Conservation (phyloP, 2,113 vertebrate genomes). For the Pundamilia nyererei region DNA sequence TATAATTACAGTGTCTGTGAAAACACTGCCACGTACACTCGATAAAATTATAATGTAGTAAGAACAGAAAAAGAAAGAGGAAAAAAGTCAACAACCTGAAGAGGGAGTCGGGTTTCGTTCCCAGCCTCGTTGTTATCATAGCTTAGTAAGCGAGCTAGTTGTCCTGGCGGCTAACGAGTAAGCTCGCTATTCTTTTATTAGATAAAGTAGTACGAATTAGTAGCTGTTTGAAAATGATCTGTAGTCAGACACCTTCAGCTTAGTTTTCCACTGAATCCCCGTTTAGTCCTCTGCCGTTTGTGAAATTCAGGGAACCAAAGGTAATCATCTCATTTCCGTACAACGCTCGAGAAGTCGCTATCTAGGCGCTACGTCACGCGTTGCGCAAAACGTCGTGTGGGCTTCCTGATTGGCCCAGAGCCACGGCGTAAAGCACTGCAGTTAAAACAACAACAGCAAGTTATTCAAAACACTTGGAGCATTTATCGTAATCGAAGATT, state of each 20-base stretch:
- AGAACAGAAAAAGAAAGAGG: not conserved
- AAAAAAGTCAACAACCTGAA: not conserved
- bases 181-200: not conserved
- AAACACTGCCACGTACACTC: not conserved
- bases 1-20: not conserved
- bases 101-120: not conserved
- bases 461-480: not conserved
- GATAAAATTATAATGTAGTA: not conserved
- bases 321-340: constrained; percentile 11
- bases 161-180: not conserved
- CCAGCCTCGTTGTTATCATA: not conserved
- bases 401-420: not conserved
- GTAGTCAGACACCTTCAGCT: rapidly evolving
- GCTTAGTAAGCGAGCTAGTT: not conserved
- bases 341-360: not conserved
- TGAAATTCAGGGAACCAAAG: not conserved
- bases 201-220: not conserved
- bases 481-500: not conserved
- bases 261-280: not conserved
- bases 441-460: not conserved
- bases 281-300: not conserved
- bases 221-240: rapidly evolving
- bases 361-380: not conserved
- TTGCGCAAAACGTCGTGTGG: not conserved
- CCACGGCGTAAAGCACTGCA: not conserved